Conservation (phyloP, 1,140 invertebrate genomes). For the Drosophila azteca region DNA sequence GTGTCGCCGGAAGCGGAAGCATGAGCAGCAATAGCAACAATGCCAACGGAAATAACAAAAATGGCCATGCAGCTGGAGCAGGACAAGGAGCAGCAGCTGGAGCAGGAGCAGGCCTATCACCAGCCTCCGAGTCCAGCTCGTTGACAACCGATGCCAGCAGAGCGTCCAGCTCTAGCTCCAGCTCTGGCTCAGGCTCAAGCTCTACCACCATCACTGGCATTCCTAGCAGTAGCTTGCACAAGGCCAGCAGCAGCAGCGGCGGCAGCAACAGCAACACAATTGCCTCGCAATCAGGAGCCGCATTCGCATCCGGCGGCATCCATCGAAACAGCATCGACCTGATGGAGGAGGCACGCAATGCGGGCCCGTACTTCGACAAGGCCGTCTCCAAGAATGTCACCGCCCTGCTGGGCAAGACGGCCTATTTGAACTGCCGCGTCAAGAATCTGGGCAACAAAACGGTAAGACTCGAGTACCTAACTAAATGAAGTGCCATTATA, state of each 20-base stretch:
- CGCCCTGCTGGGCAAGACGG: conserved; percentile 92
- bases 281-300: conserved; percentile 37
- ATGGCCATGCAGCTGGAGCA: conserved; percentile 54
- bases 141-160: conserved; percentile 60
- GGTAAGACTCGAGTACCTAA: conserved; percentile 85
- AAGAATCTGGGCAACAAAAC: conserved; percentile 94
- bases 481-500: no score
- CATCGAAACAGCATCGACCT: conserved; percentile 79
- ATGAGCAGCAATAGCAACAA: conserved; percentile 46
- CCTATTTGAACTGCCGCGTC: conserved; percentile 92
- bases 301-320: conserved; percentile 53
- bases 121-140: conserved; percentile 20
- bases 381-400: conserved; percentile 86
- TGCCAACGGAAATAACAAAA: conserved; percentile 61
- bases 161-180: conserved; percentile 12
- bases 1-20: conserved; percentile 70
- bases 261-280: conserved; percentile 42
- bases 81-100: conserved; percentile 7
- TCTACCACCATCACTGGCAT: conserved; percentile 55
- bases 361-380: conserved; percentile 83
- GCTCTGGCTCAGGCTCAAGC: conserved; percentile 12
- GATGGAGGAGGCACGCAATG: conserved; percentile 71
- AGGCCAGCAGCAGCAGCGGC: conserved; percentile 35
- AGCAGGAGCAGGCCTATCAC: neutral
- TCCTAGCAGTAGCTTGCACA: conserved; percentile 68